Percentiles rank a stretch among this genome's conserved stretches.
These are phyloP conservation scores for Hemaris fuciformis DNA, from an alignment of 2,888 invertebrate genomes.

Conservation along the genomic window DNA sequence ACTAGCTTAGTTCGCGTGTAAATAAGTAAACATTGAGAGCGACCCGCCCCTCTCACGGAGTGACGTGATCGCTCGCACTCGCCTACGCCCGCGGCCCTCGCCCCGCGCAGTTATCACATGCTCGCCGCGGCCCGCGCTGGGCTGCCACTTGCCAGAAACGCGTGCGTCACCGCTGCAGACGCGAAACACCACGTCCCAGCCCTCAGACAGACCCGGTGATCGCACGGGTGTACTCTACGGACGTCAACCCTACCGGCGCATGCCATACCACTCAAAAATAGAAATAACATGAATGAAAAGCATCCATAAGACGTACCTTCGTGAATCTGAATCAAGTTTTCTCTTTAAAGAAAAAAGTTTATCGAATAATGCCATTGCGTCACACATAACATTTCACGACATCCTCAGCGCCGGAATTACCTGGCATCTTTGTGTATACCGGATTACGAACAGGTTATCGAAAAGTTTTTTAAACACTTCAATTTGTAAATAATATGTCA, in stretches of 20 bases:
- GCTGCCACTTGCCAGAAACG: constrained; percentile 43
- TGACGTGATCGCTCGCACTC: constrained; percentile 56
- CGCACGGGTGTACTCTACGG: constrained; percentile 41
- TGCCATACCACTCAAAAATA: constrained; percentile 56
- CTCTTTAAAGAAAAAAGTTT: constrained; percentile 86
- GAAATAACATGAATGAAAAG: constrained; percentile 60
- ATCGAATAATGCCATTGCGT: constrained; percentile 88
- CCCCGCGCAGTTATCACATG: constrained; percentile 58
- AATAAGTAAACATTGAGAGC: constrained; percentile 70
- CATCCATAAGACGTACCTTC: constrained; percentile 72
- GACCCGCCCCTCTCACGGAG: constrained; percentile 61
- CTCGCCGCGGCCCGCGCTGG: constrained; percentile 35
- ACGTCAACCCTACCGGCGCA: constrained; percentile 53
- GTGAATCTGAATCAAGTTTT: constrained; percentile 70
- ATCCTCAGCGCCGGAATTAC: constrained; percentile 41
- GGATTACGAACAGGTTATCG: constrained; percentile 17
- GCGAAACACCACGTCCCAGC: constrained; percentile 43
- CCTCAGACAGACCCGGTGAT: constrained; percentile 32
- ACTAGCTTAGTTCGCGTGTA: constrained; percentile 67
- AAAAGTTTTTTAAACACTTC: constrained; percentile 42
- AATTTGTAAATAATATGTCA: constrained; percentile 64
- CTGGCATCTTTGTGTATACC: constrained; percentile 38
- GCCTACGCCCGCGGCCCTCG: constrained; percentile 56
- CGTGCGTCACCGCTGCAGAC: constrained; percentile 55
- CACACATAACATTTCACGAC: constrained; percentile 57